Percentiles rank a stretch among this genome's conserved stretches.
Evolutionary conservation across 2,888 invertebrate genomes (phyloP).

Genomic region (Axea sp.): DNA sequence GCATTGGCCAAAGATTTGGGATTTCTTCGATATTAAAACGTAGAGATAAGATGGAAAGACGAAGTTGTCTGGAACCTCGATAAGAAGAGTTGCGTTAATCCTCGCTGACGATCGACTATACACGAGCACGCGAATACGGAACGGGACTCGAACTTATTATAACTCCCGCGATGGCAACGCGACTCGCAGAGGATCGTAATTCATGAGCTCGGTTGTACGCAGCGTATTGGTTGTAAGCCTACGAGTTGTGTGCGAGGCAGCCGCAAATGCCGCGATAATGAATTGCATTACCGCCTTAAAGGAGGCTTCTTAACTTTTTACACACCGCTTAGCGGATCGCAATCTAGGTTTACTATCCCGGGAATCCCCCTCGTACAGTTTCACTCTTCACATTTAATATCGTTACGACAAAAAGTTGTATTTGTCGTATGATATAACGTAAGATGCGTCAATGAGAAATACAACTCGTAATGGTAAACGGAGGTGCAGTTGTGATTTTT

Average conservation of each 20-base stretch:
- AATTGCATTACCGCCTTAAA: conserved; percentile 67
- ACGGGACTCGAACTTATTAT: conserved; percentile 68
- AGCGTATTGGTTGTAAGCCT: conserved; percentile 56
- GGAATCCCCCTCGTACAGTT: conserved; percentile 32
- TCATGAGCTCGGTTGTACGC: conserved; percentile 55
- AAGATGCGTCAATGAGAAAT: no score
- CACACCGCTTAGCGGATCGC: conserved; percentile 38
- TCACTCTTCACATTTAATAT: conserved; percentile 20
- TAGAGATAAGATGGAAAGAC: conserved; percentile 45
- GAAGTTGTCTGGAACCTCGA: conserved; percentile 44
- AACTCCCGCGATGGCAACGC: conserved; percentile 64
- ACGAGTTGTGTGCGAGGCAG: conserved; percentile 47
- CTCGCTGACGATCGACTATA: conserved; percentile 47
- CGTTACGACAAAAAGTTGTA: conserved; percentile 3
- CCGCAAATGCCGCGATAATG: conserved; percentile 67
- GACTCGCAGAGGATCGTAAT: conserved; percentile 64
- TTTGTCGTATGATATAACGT: neutral
- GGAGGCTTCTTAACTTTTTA: conserved; percentile 59
- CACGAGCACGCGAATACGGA: conserved; percentile 60
- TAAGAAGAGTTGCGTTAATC: conserved; percentile 50
- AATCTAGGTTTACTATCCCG: conserved; percentile 27
- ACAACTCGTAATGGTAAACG: no score
- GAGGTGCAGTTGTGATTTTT: no score
- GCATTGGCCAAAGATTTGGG: no score
- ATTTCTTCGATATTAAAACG: conserved; percentile 46